Evolutionary conservation across 2,888 invertebrate species (phyloP).

Genomic region (Dryobota labecula): DNA sequence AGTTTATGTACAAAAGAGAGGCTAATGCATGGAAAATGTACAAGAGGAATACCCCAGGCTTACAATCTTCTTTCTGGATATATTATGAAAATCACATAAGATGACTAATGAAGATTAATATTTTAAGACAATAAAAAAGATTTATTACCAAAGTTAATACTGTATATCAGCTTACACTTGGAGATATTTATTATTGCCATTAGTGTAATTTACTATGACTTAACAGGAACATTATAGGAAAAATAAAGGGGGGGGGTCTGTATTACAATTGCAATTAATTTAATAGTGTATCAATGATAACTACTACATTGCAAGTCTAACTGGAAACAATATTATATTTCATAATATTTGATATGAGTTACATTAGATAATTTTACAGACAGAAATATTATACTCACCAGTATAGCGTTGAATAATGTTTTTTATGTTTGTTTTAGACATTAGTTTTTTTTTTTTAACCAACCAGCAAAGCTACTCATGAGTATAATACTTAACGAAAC

Average conservation of each 20-base stretch:
- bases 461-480: constrained; percentile 41
- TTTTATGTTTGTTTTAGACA: constrained; percentile 3
- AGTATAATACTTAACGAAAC: constrained; percentile 60
- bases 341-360: constrained; percentile 55
- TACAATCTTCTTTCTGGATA: background rate
- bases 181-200: constrained; percentile 48
- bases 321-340: constrained; percentile 58
- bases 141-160: constrained; percentile 50
- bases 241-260: constrained; percentile 35
- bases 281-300: constrained; percentile 41
- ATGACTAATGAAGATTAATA: constrained; percentile 8
- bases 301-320: constrained; percentile 48
- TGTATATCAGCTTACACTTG: constrained; percentile 64
- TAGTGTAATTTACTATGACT: constrained; percentile 60
- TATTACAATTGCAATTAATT: constrained; percentile 46
- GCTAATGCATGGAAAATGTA: background rate
- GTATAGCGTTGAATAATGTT: constrained; percentile 35
- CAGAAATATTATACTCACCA: constrained; percentile 62
- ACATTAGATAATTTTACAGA: constrained; percentile 63
- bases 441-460: constrained; percentile 12
- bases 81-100: background rate
- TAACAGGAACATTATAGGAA: constrained; percentile 70
- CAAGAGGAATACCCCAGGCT: background rate
- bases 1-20: constrained; percentile 18
- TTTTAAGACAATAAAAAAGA: constrained; percentile 9